phyloP scores from a whole-genome alignment of 37 sponge, comb jelly and placozoan species.

The Agelas oroides region DNA sequence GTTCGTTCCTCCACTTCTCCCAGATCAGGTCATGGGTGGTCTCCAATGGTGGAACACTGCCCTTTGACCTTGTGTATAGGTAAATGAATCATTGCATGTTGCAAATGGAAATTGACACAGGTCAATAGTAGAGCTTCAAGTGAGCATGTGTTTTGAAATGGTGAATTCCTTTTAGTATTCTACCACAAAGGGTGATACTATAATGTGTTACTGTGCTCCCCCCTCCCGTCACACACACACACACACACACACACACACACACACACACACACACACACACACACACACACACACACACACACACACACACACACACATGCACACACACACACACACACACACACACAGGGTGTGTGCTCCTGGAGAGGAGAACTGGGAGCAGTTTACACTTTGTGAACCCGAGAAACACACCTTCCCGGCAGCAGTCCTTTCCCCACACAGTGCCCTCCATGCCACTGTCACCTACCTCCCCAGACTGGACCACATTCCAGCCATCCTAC shows the following conservation, averaged over 20 bases:
- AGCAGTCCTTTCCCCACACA: slow-evolving; percentile 1
- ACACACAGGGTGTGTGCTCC: slow-evolving; percentile 50
- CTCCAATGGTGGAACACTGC: slow-evolving; percentile 20
- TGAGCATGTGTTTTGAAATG: not conserved
- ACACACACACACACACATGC: too few species aligned
- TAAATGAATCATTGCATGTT: not conserved
- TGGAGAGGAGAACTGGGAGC: slow-evolving; percentile 29
- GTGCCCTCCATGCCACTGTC: slow-evolving; percentile 34
- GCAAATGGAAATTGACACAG: not conserved
- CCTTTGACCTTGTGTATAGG: slow-evolving; percentile 57
- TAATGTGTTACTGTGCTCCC: too few species aligned
- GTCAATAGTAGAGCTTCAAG: not conserved
- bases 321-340: too few species aligned
- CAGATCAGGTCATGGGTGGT: slow-evolving; percentile 66
- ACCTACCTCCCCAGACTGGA: slow-evolving; percentile 42
- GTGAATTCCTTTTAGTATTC: not conserved
- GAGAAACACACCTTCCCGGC: slow-evolving; percentile 49
- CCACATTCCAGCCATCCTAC: slow-evolving; percentile 20
- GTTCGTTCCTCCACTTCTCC: slow-evolving; percentile 61
- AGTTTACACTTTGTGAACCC: slow-evolving; percentile 34
- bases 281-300: too few species aligned
- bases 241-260: too few species aligned
- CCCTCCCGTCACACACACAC: too few species aligned
- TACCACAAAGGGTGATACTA: not conserved
- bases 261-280: not conserved